These are phyloP conservation scores for Drosophila quinaria DNA, from an alignment of 2,888 invertebrate species.

Conservation along the genomic window DNA sequence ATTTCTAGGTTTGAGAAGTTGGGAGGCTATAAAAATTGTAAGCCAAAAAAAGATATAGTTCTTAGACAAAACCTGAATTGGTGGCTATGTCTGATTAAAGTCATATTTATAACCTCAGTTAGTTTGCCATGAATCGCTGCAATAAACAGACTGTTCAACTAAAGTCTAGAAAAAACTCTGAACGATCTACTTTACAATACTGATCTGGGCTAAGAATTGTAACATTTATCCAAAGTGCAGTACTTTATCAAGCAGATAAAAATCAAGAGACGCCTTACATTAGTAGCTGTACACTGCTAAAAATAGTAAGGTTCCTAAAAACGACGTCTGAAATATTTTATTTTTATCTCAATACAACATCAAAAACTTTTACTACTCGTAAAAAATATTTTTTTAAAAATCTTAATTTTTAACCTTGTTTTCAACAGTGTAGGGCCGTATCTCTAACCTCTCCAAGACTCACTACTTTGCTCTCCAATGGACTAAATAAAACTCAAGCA, in stretches of 20 bases:
- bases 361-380: no score
- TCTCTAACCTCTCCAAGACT: neutral
- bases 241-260: constrained; percentile 4
- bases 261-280: neutral
- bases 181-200: neutral
- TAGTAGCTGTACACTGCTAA: neutral
- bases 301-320: neutral
- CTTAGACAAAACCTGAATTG: no score
- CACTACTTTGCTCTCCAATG: neutral
- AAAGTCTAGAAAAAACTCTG: neutral
- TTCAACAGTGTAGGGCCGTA: neutral
- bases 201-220: constrained; percentile 18
- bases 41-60: no score
- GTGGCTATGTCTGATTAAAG: no score
- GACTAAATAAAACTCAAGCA: neutral
- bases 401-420: neutral
- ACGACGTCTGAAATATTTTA: neutral
- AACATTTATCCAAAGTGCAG: constrained; percentile 2
- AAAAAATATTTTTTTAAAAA: neutral
- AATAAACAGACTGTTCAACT: neutral
- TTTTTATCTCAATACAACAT: neutral
- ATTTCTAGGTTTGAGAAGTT: no score
- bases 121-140: no score
- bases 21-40: no score
- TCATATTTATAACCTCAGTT: no score